Evolutionary conservation across 2,113 vertebrate species (phyloP).

Genomic region (Calyptomena viridis): DNA sequence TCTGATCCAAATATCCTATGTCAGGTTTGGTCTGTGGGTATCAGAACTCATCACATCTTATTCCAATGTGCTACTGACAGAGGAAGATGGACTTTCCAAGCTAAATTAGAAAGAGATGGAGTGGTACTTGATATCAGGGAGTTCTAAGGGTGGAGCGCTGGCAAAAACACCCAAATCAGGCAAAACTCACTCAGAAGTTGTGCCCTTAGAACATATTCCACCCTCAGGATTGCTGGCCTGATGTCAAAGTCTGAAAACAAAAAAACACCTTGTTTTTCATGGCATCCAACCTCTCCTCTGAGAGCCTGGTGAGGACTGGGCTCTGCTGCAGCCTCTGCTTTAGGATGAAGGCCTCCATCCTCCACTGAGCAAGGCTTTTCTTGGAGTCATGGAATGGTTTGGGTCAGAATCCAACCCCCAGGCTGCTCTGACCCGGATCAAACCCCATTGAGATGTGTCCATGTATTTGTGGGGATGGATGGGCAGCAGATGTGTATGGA

Average conservation of each 20-base stretch:
- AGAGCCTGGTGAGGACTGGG: background rate
- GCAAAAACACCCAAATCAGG: background rate
- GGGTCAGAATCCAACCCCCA: no score
- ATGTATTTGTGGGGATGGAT: background rate
- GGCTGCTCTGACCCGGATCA: background rate
- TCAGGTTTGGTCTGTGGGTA: background rate
- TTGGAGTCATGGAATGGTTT: background rate
- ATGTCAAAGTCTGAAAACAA: background rate
- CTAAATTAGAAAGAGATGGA: background rate
- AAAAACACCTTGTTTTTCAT: background rate
- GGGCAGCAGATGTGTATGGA: background rate
- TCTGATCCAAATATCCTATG: background rate
- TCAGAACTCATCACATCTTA: background rate
- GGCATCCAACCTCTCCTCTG: background rate
- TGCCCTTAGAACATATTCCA: background rate
- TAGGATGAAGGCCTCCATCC: background rate
- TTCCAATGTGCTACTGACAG: background rate
- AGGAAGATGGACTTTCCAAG: background rate
- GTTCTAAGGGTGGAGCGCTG: background rate
- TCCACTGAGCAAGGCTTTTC: background rate
- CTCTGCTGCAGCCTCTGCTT: background rate
- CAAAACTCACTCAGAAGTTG: background rate
- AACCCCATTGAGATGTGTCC: fast-evolving
- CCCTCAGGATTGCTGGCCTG: fast-evolving
- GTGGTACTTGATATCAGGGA: background rate